Evolutionary conservation across 2,113 vertebrate species (phyloP).

Genomic region (Canis aureus): DNA sequence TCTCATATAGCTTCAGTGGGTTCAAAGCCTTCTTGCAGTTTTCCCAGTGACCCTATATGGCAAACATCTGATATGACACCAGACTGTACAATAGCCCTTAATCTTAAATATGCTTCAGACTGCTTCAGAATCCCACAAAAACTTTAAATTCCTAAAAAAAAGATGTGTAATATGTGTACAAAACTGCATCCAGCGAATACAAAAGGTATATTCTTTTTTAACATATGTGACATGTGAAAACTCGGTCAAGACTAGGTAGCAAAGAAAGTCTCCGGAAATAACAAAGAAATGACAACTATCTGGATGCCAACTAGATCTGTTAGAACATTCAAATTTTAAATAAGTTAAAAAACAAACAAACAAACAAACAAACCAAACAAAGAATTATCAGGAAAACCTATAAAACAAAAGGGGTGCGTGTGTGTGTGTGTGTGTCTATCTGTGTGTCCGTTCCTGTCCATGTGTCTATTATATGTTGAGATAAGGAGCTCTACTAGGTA

Average conservation of each 20-base stretch:
- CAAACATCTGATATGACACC: not conserved
- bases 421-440: no score
- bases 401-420: not conserved
- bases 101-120: not conserved
- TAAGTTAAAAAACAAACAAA: slow-evolving; percentile 3
- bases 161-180: not conserved
- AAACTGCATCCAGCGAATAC: not conserved
- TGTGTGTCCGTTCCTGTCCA: not conserved
- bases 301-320: not conserved
- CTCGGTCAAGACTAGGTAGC: not conserved
- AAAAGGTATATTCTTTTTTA: slow-evolving; percentile 1
- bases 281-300: not conserved
- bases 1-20: not conserved
- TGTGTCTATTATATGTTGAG: not conserved
- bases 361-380: slow-evolving; percentile 17
- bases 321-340: slow-evolving; percentile 23
- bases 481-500: not conserved
- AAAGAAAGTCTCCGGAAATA: not conserved
- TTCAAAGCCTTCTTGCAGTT: not conserved
- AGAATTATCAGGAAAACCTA: not conserved
- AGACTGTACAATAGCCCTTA: not conserved
- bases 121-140: not conserved
- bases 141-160: slow-evolving; percentile 11
- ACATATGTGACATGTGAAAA: not conserved
- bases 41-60: not conserved